Base-by-base conservation (phyloP, 1,140 invertebrate genomes). In the Drosophila malerkotliana region DNA sequence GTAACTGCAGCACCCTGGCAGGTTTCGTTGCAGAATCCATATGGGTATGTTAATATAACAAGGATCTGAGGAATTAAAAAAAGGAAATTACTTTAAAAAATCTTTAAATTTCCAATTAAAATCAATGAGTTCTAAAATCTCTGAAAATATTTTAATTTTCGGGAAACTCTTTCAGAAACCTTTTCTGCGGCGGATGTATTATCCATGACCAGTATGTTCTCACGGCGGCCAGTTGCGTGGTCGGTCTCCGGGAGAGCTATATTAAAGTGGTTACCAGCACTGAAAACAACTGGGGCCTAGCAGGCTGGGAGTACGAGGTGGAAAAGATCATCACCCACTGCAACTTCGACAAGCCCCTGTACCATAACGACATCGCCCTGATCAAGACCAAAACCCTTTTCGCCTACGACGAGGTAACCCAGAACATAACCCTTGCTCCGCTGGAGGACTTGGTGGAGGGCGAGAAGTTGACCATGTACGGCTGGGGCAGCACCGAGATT, bases 301-400 rank as follows among this genome's bases (percentile, higher is more conserved):
- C n/a, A 1, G 84, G 77, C 18, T 82, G 77, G 64, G 47, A 56
- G 18, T 90, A 91, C 28, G 54, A 72, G 6, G 77, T 82, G 14
- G 72, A 83, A 6, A 60, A 84, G 8, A 77, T 91, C 2, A 51
- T 79, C 4, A 14, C 60, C 0, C 90, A 91, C 39, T 90, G 88
- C 48, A 72, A 85, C 18, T 91, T 93, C 32, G 85, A 91, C 56
- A 61, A 79, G 45, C 91, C 91, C 1, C 15, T 79, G 5, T 92
- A 88, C 32, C 80, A 72, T 24, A 94, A 94, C 60, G 94, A 94
- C 60, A 92, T 94, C 37, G 93, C 93, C 18, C 60, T 94, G 1
- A 66, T 94, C 4, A 92, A 91, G 61, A 64, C 93, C 4, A 48
- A 78, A 0, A 67, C 67, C 0, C 58, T 82, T 2, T 93, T 94